A percentile compares a stretch with the other conserved stretches of the same genome.
These are phyloP conservation scores for Scylla paramamosain DNA, from an alignment of 1,140 invertebrate species.

Conservation along the genomic window DNA sequence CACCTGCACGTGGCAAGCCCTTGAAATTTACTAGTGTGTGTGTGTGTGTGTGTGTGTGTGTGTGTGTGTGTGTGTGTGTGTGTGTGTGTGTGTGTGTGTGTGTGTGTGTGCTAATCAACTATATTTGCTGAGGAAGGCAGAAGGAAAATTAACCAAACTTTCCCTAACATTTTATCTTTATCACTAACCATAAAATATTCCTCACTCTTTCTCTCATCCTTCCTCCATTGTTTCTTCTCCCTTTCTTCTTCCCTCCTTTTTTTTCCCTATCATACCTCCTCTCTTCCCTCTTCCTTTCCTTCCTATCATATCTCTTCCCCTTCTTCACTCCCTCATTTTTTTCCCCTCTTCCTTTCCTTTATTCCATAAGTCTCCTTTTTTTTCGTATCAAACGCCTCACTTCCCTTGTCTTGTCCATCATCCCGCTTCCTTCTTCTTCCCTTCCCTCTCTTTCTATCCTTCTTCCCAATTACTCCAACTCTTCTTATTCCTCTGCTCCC, in stretches of 20 bases:
- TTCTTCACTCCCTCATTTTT: neutral
- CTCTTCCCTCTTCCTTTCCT: neutral
- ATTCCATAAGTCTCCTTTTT: too few relatives aligned
- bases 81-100: slow-evolving; percentile 47
- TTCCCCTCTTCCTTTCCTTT: neutral
- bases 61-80: neutral
- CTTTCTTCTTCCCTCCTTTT: neutral
- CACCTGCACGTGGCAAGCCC: too few relatives aligned
- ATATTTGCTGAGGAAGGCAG: neutral
- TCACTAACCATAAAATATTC: too few relatives aligned
- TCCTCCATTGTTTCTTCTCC: neutral
- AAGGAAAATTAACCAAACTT: neutral
- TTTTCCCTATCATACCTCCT: neutral
- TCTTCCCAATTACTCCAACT: neutral
- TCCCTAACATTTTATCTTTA: too few relatives aligned
- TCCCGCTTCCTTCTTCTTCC: too few relatives aligned
- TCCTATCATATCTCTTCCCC: neutral
- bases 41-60: slow-evolving; percentile 16
- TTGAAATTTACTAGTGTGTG: neutral
- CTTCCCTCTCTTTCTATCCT: neutral
- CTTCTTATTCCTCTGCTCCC: neutral
- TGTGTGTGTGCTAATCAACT: slow-evolving; percentile 14
- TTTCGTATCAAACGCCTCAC: too few relatives aligned
- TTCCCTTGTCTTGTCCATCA: too few relatives aligned
- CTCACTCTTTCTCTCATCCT: neutral